A percentile compares a stretch with the other conserved stretches of the same genome.
phyloP scores from a whole-genome alignment of 2,113 vertebrate genomes.

The Vulpes ferrilata region DNA sequence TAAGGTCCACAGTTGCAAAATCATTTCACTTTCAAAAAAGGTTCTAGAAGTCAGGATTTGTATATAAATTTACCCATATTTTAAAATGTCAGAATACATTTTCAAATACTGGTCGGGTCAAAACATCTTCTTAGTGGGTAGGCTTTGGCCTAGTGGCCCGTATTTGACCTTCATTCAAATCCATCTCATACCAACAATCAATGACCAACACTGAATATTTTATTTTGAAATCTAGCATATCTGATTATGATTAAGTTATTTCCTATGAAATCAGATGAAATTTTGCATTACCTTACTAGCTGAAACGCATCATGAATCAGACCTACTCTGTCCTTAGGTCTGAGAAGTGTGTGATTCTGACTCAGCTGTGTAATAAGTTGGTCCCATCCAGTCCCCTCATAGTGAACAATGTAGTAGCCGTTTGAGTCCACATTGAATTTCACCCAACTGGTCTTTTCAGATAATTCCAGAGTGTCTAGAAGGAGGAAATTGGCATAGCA shows the following conservation, averaged over 20 bases:
- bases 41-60: constrained; percentile 25
- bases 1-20: background rate
- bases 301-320: constrained; percentile 91
- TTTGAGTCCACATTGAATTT: constrained; percentile 91
- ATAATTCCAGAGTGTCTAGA: constrained; percentile 86
- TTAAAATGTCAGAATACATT: constrained; percentile 24
- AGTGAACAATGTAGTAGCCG: constrained; percentile 91
- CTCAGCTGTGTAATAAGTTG: constrained; percentile 85
- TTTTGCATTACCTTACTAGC: constrained; percentile 87
- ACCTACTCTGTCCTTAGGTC: constrained; percentile 88
- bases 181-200: background rate
- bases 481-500: background rate
- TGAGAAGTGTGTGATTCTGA: constrained; percentile 89
- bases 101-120: background rate
- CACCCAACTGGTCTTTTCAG: constrained; percentile 86
- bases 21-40: background rate
- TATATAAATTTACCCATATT: constrained; percentile 17
- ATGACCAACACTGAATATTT: background rate
- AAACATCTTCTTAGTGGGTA: background rate
- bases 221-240: constrained; percentile 12
- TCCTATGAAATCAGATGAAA: constrained; percentile 2
- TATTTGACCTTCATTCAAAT: background rate
- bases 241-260: background rate
- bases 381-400: constrained; percentile 89
- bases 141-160: background rate